Conservation (phyloP, 2,888 invertebrate species). For the Holacanthella duospinosa region DNA sequence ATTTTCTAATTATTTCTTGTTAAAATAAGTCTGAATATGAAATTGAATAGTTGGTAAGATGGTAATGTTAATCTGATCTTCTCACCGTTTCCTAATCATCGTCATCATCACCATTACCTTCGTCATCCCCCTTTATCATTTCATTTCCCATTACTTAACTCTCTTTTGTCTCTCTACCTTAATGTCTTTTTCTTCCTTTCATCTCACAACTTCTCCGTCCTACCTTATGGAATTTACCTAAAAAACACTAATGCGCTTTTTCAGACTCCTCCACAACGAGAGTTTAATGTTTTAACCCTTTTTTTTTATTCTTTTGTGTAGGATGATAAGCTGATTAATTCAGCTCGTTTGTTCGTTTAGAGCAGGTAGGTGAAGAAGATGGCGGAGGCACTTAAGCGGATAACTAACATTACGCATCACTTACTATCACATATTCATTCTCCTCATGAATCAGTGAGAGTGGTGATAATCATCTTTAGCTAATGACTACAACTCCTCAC, state of each 20-base stretch:
- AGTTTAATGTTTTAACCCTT: slow-evolving; percentile 3
- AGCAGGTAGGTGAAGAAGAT: not conserved
- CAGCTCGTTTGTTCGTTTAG: not conserved
- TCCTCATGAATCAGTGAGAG: not conserved
- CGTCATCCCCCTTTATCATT: not conserved
- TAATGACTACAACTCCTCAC: not conserved
- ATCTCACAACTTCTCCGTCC: not conserved
- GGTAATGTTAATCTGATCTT: too few species aligned
- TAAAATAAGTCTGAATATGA: too few species aligned
- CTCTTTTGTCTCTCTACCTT: not conserved
- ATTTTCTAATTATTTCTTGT: too few species aligned
- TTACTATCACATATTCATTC: not conserved
- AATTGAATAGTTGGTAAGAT: too few species aligned
- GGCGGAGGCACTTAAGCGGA: not conserved
- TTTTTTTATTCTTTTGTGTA: not conserved
- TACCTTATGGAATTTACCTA: not conserved
- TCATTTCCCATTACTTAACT: not conserved
- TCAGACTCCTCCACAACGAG: not conserved
- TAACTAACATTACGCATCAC: not conserved
- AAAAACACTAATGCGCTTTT: not conserved
- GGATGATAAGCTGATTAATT: slow-evolving; percentile 4
- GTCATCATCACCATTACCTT: not conserved
- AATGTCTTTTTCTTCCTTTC: not conserved
- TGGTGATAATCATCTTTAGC: not conserved
- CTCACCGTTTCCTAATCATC: not conserved